Evolutionary conservation across 2,888 invertebrate genomes (phyloP).

Genomic region (Xestia sexstrigata): DNA sequence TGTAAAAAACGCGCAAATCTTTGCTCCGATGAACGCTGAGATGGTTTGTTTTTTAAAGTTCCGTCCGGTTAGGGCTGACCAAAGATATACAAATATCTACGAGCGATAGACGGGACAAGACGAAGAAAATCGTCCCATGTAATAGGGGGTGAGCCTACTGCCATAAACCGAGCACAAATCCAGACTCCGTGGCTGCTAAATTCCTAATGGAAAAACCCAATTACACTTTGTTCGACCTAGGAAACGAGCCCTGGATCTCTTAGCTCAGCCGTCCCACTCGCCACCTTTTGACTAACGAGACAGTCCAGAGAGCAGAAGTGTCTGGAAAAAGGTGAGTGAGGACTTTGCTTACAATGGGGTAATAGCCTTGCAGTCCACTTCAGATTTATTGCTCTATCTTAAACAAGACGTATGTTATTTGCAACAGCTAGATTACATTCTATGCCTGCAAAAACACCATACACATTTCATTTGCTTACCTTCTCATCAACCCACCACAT

Average conservation of each 20-base stretch:
- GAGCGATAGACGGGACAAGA: not conserved
- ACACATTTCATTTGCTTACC: not conserved
- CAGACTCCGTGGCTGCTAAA: no score
- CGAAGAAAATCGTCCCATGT: not conserved
- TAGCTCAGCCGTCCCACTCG: no score
- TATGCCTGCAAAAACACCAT: not conserved
- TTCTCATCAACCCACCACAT: conserved; percentile 4
- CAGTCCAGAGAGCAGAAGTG: not conserved
- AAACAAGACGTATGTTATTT: not conserved
- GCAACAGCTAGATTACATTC: not conserved
- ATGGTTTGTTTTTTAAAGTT: conserved; percentile 57
- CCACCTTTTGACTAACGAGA: no score
- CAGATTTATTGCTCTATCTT: not conserved
- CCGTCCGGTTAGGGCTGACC: conserved; percentile 29
- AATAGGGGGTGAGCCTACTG: no score
- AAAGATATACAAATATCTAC: not conserved
- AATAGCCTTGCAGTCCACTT: not conserved
- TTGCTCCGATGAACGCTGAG: conserved; percentile 47
- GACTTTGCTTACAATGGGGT: not conserved
- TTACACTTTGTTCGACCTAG: no score
- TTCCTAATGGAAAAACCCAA: no score
- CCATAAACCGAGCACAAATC: no score
- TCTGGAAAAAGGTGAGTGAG: not conserved
- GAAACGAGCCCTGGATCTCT: no score
- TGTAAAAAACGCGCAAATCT: conserved; percentile 71